A percentile compares a stretch with the other conserved stretches of the same genome.
Conservation (phyloP, 2,113 vertebrate species). For the Paratilapia polleni region DNA sequence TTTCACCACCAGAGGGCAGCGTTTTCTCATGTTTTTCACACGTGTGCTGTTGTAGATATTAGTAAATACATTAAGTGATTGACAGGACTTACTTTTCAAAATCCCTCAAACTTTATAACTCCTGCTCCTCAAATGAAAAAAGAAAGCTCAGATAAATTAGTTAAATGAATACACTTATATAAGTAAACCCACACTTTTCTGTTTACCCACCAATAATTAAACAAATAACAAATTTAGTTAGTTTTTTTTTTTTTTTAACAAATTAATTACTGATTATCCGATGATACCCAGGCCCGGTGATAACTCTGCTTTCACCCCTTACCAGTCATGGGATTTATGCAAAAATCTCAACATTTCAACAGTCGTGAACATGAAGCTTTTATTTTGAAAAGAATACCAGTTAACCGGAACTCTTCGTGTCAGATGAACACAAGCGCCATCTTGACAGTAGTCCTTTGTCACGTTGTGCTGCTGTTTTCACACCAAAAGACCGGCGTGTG, state of each 20-base stretch:
- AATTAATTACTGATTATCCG: background rate
- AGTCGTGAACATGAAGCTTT: background rate
- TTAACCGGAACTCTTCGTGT: background rate
- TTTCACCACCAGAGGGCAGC: background rate
- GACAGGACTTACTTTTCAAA: too few species aligned
- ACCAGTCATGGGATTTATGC: background rate
- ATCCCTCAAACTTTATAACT: too few species aligned
- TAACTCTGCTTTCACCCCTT: background rate
- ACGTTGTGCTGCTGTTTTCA: background rate
- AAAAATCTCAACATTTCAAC: background rate
- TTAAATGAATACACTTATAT: too few species aligned
- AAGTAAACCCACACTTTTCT: too few species aligned
- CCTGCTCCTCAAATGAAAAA: too few species aligned
- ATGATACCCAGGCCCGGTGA: background rate
- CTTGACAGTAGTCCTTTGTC: background rate
- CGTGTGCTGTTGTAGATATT: background rate
- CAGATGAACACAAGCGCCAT: background rate
- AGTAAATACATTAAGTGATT: too few species aligned
- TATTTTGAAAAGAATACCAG: background rate
- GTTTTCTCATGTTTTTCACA: background rate
- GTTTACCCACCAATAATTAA: too few species aligned
- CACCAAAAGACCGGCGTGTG: background rate
- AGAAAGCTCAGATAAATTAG: background rate
- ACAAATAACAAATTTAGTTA: too few species aligned
- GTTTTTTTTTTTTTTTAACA: too few species aligned